phyloP scores from a whole-genome alignment of 2,888 invertebrate species.

The Pantelozetes paolii region DNA sequence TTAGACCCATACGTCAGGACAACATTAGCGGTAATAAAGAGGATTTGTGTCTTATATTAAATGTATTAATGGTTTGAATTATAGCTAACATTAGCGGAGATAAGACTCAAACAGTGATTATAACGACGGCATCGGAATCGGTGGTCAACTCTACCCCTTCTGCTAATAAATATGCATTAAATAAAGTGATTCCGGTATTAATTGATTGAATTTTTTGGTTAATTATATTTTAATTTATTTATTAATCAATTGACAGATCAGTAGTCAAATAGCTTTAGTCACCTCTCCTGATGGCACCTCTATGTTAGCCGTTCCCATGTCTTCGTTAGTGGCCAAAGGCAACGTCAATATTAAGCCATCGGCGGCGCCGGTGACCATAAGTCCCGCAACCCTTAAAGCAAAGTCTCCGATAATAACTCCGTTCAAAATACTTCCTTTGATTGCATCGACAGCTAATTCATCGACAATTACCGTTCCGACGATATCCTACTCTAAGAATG shows the following conservation, averaged over 20 bases:
- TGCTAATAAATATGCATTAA: background rate
- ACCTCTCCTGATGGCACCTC: conserved; percentile 30
- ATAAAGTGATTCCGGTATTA: conserved; percentile 31
- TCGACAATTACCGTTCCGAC: conserved; percentile 10
- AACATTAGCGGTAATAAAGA: background rate
- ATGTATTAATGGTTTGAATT: background rate
- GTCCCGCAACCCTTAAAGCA: background rate
- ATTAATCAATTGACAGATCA: background rate
- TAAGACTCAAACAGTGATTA: conserved; percentile 2
- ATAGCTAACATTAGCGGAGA: background rate
- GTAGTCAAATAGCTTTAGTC: conserved; percentile 36
- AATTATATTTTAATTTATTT: background rate
- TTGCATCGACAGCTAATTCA: conserved; percentile 14
- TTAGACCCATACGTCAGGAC: background rate
- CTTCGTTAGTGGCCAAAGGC: conserved; percentile 11
- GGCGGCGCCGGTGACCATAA: background rate
- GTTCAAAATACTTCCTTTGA: conserved; percentile 14
- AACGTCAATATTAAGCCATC: conserved; percentile 19
- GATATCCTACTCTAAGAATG: conserved; percentile 27
- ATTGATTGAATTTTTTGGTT: background rate
- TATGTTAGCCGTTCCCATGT: conserved; percentile 32
- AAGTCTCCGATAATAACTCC: conserved; percentile 14
- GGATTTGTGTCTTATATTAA: background rate
- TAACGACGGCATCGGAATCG: conserved; percentile 4
- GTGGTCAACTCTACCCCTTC: background rate